Evolutionary conservation across 1,140 invertebrate genomes (phyloP).

Genomic region (Drosophila littoralis): DNA sequence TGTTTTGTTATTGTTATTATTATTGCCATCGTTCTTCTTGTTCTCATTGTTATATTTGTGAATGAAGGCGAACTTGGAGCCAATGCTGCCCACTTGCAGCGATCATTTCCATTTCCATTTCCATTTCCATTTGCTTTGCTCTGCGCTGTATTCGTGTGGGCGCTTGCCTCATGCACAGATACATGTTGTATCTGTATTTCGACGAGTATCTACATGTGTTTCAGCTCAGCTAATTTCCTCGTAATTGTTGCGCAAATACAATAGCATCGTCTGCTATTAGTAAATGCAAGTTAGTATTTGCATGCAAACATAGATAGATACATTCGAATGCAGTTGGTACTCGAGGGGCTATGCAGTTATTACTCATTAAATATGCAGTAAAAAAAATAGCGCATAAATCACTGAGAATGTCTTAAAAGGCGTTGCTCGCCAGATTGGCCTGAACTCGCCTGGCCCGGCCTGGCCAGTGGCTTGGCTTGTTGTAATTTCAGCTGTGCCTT

Average conservation of each 20-base stretch:
- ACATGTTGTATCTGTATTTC: slow-evolving; percentile 19
- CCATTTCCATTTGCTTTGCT: slow-evolving; percentile 36
- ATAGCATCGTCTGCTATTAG: slow-evolving; percentile 33
- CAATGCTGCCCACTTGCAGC: slow-evolving; percentile 44
- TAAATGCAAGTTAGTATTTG: slow-evolving; percentile 29
- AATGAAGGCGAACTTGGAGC: slow-evolving; percentile 35
- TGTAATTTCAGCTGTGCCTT: slow-evolving; percentile 25
- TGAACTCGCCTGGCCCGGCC: neutral
- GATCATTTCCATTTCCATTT: slow-evolving; percentile 27
- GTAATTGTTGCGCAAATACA: slow-evolving; percentile 66
- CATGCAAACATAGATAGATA: slow-evolving; percentile 13
- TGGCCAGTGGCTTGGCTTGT: slow-evolving; percentile 11
- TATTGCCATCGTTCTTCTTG: slow-evolving; percentile 42
- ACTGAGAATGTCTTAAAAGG: slow-evolving; percentile 30
- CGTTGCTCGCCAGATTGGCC: slow-evolving; percentile 14
- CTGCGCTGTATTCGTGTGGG: slow-evolving; percentile 28
- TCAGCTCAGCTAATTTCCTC: slow-evolving; percentile 56
- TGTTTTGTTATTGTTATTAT: slow-evolving; percentile 55
- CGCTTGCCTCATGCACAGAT: slow-evolving; percentile 16
- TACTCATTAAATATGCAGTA: slow-evolving; percentile 64
- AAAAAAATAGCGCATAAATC: slow-evolving; percentile 65
- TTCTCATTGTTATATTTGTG: slow-evolving; percentile 41
- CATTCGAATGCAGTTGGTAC: slow-evolving; percentile 6
- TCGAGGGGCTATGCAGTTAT: slow-evolving; percentile 18
- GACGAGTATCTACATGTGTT: slow-evolving; percentile 24